phyloP scores from a whole-genome alignment of 2,888 invertebrate species.

The Sarcophaga subvicina region DNA sequence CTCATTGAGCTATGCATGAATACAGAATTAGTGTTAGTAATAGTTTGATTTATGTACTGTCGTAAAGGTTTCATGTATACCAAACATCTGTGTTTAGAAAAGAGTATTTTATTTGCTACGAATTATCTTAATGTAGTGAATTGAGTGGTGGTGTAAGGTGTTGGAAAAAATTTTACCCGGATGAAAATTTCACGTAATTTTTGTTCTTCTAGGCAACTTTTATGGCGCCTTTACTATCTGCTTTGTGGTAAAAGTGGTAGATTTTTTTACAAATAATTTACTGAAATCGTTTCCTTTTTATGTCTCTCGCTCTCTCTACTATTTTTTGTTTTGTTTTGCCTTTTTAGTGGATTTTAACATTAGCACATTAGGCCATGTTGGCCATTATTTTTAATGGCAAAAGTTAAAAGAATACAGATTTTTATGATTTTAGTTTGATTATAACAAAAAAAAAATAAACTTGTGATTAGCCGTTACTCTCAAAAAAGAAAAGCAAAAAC shows the following conservation, averaged over 20 bases:
- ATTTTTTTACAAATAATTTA: conserved; percentile 1
- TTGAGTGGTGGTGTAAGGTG: neutral
- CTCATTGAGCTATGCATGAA: no score
- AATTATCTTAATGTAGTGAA: neutral
- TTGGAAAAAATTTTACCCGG: neutral
- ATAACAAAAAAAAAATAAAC: neutral
- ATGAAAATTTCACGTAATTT: neutral
- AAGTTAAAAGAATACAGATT: conserved; percentile 12
- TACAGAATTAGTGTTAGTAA: no score
- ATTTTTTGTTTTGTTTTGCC: conserved; percentile 4
- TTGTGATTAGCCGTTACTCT: neutral
- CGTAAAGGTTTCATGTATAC: neutral
- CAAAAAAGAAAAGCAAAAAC: neutral
- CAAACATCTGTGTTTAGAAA: neutral
- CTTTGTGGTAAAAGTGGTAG: conserved; percentile 19
- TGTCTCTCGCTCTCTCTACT: neutral
- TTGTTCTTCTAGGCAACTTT: neutral
- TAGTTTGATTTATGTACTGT: conserved; percentile 8
- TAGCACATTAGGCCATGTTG: neutral
- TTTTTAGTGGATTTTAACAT: conserved; percentile 2
- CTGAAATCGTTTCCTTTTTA: neutral
- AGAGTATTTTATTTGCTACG: neutral
- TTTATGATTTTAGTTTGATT: conserved; percentile 1
- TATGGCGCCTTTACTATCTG: conserved; percentile 18
- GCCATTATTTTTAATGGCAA: conserved; percentile 24